Conservation (phyloP, 2,797 vertebrate genomes). For the Cyclopterus lumpus region DNA sequence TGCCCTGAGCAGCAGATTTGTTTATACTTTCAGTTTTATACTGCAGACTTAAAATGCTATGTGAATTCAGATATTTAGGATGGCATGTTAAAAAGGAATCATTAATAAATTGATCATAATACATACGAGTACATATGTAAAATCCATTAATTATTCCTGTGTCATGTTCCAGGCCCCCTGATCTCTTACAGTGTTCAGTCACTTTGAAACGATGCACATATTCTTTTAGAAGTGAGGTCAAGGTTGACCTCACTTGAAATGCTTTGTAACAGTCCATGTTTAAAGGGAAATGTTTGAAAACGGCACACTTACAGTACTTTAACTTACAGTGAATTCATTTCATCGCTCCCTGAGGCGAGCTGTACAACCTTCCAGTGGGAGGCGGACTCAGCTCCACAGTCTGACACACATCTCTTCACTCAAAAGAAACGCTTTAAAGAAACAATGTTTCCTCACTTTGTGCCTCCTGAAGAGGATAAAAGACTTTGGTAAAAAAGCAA, state of each 20-base stretch:
- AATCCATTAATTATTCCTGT: not conserved
- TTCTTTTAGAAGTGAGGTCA: too few relatives aligned
- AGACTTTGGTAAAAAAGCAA: constrained; percentile 43
- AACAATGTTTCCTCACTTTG: not conserved
- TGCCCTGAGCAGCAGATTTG: not conserved
- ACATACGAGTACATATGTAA: not conserved
- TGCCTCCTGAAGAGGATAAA: constrained; percentile 9
- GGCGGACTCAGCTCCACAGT: constrained; percentile 8
- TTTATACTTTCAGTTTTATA: not conserved
- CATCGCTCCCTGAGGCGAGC: constrained; percentile 36
- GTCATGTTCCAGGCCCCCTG: not conserved
- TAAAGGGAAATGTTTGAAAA: constrained; percentile 5
- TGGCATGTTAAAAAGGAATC: not conserved
- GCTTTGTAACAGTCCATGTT: not conserved
- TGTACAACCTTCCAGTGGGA: constrained; percentile 1
- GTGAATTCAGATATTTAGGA: not conserved
- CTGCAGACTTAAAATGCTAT: not conserved
- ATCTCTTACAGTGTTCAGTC: not conserved
- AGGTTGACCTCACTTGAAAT: not conserved
- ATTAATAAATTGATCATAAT: not conserved
- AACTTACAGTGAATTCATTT: constrained; percentile 9
- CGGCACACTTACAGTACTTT: not conserved
- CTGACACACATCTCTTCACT: constrained; percentile 7
- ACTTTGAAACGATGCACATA: too few relatives aligned
- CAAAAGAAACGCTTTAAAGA: constrained; percentile 24